Evolutionary conservation across 2,113 vertebrate species (phyloP), one percentile per base, ranked within the genome.

Genomic region (Platysternon megacephalum): DNA sequence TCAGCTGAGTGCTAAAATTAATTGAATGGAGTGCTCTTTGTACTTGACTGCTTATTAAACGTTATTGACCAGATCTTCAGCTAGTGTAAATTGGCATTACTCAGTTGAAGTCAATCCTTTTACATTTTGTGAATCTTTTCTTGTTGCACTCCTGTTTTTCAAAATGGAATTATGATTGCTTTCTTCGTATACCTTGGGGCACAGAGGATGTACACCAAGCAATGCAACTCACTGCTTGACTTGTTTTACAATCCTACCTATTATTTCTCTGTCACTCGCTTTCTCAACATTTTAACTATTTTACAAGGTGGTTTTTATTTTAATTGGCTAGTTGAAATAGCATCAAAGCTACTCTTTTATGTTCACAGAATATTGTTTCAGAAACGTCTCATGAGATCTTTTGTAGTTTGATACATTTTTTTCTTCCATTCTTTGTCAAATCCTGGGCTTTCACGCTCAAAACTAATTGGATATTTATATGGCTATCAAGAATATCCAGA

Each of bases 1-100:
- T 84, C 52, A 89, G 74, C 29, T 91, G 61, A 49, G 32, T 82
- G 19, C 52, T 16, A 49, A 14, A 4, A 14, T 49, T 49, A 14
- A 49, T 49, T 49, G 49, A 16, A 49, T 49, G 49, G 49, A 49
- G n/a, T 81, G 84, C 80, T 83, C 81, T 86, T 81, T 95, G 90
- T 96, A 89, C 58, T 42, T 95, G 87, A 80, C 72, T 96, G 85
- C 90, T 93, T 90, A 52, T 87, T 89, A 87, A 92, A 91, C 46
- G 46, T 52, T 95, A 94, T 72, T 89, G 94, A 87, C 85, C 87
- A 91, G 83, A 93, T 91, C 85, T 93, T 74, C 79, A 91, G 89
- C 49, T 76, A 79, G 52, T 65, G 85, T 95, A 85, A 95, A 95
- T 74, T 95, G 88, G 52, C 84, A 49, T 95, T 95, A 96, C 94